phyloP scores from a whole-genome alignment of 2,113 vertebrate species.

The Propithecus coquereli region DNA sequence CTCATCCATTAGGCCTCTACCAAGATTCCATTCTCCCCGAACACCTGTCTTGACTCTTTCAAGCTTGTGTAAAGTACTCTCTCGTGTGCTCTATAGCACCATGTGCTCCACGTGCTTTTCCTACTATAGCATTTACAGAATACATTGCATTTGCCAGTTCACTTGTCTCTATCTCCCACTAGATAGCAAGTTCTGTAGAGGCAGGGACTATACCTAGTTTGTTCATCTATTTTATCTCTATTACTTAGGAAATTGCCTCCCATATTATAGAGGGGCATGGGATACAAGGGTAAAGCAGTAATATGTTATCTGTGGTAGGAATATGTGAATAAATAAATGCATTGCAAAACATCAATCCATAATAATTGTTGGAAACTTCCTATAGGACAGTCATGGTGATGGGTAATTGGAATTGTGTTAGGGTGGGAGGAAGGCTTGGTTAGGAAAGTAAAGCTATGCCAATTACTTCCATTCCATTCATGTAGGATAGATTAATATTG shows the following conservation, averaged over 20 bases:
- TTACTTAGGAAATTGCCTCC: neutral
- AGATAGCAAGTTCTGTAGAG: neutral
- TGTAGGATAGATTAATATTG: neutral
- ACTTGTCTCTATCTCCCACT: neutral
- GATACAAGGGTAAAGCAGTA: neutral
- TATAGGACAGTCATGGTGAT: neutral
- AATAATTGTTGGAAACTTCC: neutral
- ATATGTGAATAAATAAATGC: neutral
- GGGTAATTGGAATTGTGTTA: neutral
- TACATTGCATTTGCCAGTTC: neutral
- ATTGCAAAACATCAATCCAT: neutral
- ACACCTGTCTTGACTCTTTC: neutral
- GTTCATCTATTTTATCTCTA: neutral
- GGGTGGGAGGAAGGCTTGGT: neutral
- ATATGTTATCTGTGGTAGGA: neutral
- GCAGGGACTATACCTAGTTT: neutral
- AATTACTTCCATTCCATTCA: neutral
- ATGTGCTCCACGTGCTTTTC: neutral
- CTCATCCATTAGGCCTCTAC: neutral
- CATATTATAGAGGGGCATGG: neutral
- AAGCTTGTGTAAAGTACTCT: neutral
- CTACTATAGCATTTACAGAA: neutral
- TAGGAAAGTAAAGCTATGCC: neutral
- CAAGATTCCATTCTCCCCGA: neutral
- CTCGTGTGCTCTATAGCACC: neutral